Evolutionary conservation across 2,888 invertebrate genomes (phyloP), one percentile per base, ranked within the genome.

Genomic region (Fragum whitleyi): DNA sequence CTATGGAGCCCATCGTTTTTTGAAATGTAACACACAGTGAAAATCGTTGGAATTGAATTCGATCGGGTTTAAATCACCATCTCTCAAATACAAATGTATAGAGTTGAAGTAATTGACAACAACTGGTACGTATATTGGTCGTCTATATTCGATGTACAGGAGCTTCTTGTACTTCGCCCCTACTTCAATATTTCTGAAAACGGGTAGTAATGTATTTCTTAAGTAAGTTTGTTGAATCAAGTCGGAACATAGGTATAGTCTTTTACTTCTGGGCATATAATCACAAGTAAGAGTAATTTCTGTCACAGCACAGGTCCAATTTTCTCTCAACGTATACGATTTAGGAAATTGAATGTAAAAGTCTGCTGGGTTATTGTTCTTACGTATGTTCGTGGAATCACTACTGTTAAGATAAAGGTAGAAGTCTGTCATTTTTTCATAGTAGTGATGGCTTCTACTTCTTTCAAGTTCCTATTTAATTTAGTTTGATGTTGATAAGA

Each of bases 291-390:
- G n/a, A 5, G 74, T n/a, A n/a, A 79, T 55, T 61, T 75, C 79
- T 32, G 21, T 68, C 32, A 81, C 21, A 6, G 42, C 75, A n/a
- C 74, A 79, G 16, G 14, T 47, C 83, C 70, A 72, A 19, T 57
- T 26, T 21, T 77, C 74, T 21, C 81, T 75, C 21, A 79, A 42
- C 7, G 51, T 26, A 47, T 68, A 72, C 26, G 55, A 21, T 36
- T 70, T 67, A 0, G 79, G 81, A 21, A 81, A 39, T 19, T 79
- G 61, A 16, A 81, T 67, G 28, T 28, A 72, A 59, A 75, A 81
- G 2, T 81, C 78, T 21, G 74, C 53, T 6, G 80, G 67, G 14
- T 53, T 39, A 26, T 79, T 74, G 16, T 76, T 70, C 59, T 57
- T 55, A 53, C 55, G 51, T 47, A 71, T 36, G 32, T 74, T 65